These are phyloP conservation scores for Heliocidaris erythrogramma DNA, from an alignment of 35 echinoderm and acorn worm species.

Conservation along the genomic window DNA sequence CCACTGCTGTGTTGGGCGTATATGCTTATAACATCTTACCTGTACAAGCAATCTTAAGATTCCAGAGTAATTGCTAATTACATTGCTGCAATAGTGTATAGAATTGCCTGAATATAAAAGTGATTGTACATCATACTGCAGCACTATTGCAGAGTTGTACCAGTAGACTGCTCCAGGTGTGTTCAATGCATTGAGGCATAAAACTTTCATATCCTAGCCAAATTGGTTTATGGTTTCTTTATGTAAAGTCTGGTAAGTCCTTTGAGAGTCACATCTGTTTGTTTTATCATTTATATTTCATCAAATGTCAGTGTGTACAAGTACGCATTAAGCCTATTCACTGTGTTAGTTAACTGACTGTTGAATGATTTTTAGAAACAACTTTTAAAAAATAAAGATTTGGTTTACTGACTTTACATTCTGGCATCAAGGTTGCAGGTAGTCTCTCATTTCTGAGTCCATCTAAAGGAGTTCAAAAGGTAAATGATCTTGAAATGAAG, in stretches of 20 bases:
- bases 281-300: not conserved
- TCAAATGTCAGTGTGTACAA: too few species aligned
- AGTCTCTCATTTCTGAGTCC: slow-evolving; percentile 1
- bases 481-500: not conserved
- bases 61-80: slow-evolving; percentile 4
- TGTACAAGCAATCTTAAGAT: not conserved
- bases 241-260: not conserved
- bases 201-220: not conserved
- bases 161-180: not conserved
- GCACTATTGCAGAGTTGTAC: not conserved
- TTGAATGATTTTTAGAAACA: too few species aligned
- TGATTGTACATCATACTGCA: not conserved
- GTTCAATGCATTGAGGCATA: not conserved
- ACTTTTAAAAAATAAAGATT: too few species aligned
- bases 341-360: too few species aligned
- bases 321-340: too few species aligned
- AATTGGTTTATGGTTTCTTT: not conserved
- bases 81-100: not conserved
- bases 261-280: not conserved
- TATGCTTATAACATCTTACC: not conserved
- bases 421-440: not conserved
- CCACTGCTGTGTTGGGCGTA: not conserved
- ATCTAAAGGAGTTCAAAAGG: slow-evolving; percentile 16
- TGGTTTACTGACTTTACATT: not conserved
- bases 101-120: not conserved